phyloP scores from a whole-genome alignment of 2,888 invertebrate species.

The Eumacrocentrus americanus region DNA sequence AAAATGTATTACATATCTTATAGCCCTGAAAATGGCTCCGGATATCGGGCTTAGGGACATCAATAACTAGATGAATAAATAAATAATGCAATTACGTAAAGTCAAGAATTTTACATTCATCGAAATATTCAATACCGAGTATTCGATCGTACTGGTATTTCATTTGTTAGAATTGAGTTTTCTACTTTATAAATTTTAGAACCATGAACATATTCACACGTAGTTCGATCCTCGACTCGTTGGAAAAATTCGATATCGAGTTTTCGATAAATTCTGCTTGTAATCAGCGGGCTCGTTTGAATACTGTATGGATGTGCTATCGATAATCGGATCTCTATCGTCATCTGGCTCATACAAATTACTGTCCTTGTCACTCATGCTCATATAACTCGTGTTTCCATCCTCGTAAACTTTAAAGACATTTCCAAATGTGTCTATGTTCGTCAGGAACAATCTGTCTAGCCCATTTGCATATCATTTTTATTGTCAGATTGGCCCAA shows the following conservation, averaged over 20 bases:
- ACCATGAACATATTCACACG: constrained; percentile 50
- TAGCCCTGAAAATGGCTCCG: too few relatives aligned
- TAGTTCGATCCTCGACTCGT: constrained; percentile 46
- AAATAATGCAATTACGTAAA: too few relatives aligned
- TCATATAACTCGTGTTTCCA: constrained; percentile 34
- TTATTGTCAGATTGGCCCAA: constrained; percentile 7
- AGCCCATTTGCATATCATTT: neutral
- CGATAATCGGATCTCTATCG: neutral
- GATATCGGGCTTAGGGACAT: too few relatives aligned
- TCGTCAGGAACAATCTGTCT: constrained; percentile 20
- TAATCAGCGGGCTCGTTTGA: neutral
- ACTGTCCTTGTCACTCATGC: constrained; percentile 19
- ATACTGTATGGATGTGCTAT: neutral
- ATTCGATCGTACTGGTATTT: neutral
- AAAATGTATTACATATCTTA: too few relatives aligned
- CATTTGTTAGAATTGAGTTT: constrained; percentile 15
- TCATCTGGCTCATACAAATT: constrained; percentile 9
- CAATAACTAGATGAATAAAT: too few relatives aligned
- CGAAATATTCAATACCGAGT: too few relatives aligned
- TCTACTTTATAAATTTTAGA: constrained; percentile 39
- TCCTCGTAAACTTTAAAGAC: constrained; percentile 40
- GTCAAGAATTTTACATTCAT: too few relatives aligned
- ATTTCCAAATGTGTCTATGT: constrained; percentile 40
- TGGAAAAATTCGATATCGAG: constrained; percentile 47
- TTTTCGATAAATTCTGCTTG: neutral